phyloP scores from a whole-genome alignment of 2,888 invertebrate species.

The Eupithecia tripunctaria region DNA sequence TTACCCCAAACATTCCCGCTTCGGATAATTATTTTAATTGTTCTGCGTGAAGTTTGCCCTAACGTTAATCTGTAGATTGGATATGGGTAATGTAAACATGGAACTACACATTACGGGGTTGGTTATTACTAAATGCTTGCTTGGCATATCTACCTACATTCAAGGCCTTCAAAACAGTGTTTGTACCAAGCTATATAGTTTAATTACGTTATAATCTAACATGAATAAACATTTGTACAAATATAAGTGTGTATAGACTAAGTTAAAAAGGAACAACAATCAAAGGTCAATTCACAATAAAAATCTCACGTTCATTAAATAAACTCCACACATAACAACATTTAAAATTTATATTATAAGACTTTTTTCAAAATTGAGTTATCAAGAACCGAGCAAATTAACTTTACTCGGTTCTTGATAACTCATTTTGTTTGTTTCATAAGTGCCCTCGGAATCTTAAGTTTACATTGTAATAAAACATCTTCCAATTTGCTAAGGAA shows the following conservation, averaged over 20 bases:
- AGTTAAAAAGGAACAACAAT: constrained; percentile 1
- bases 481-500: constrained; percentile 23
- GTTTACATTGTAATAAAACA: constrained; percentile 39
- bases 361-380: not conserved
- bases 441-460: constrained; percentile 31
- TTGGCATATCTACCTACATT: not conserved
- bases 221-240: not conserved
- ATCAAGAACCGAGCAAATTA: constrained; percentile 18
- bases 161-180: not conserved
- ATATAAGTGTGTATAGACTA: not conserved
- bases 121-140: constrained; percentile 17
- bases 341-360: not conserved
- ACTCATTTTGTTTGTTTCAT: too few species aligned
- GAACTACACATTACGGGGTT: constrained; percentile 19
- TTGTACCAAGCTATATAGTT: not conserved
- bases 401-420: too few species aligned
- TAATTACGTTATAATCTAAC: not conserved
- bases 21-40: constrained; percentile 45
- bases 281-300: not conserved
- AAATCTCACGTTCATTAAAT: constrained; percentile 1
- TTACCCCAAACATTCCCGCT: constrained; percentile 45
- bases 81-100: constrained; percentile 32
- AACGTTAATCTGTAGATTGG: constrained; percentile 30
- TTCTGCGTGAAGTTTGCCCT: constrained; percentile 38
- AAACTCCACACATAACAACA: not conserved